Percentiles rank a stretch among this genome's conserved stretches.
Conservation (phyloP, 2,888 invertebrate species). For the Serripes groenlandicus region DNA sequence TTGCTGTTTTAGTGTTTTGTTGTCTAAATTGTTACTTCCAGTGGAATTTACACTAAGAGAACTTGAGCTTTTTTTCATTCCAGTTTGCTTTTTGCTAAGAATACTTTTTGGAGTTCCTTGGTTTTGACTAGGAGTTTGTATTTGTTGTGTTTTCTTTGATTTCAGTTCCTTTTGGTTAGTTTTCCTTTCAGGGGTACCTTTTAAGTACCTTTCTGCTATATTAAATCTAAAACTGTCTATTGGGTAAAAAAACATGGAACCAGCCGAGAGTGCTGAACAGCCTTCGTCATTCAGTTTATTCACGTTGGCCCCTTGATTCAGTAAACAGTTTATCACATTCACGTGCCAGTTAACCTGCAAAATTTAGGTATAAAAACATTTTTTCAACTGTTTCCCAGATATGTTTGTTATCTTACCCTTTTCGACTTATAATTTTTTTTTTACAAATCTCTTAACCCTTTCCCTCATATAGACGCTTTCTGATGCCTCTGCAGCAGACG, state of each 20-base stretch:
- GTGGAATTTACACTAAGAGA: conserved; percentile 17
- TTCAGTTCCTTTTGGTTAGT: conserved; percentile 59
- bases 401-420: too few species aligned
- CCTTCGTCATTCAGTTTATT: conserved; percentile 86
- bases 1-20: conserved; percentile 39
- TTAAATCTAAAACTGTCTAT: conserved; percentile 82
- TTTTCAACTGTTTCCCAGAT: too few species aligned
- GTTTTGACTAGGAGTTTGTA: conserved; percentile 49
- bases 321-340: conserved; percentile 83
- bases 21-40: conserved; percentile 41
- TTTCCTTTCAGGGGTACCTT: conserved; percentile 60
- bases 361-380: not conserved
- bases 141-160: conserved; percentile 44
- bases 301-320: conserved; percentile 86
- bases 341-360: conserved; percentile 84
- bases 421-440: too few species aligned
- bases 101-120: conserved; percentile 61
- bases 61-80: conserved; percentile 47
- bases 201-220: conserved; percentile 79
- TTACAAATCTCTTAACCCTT: too few species aligned
- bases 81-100: conserved; percentile 59
- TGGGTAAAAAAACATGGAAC: conserved; percentile 85
- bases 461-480: too few species aligned
- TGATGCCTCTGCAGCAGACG: too few species aligned
- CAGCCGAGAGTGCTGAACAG: conserved; percentile 84